These are phyloP conservation scores for Pherbina coryleti DNA, from an alignment of 2,888 invertebrate genomes.

Conservation along the genomic window DNA sequence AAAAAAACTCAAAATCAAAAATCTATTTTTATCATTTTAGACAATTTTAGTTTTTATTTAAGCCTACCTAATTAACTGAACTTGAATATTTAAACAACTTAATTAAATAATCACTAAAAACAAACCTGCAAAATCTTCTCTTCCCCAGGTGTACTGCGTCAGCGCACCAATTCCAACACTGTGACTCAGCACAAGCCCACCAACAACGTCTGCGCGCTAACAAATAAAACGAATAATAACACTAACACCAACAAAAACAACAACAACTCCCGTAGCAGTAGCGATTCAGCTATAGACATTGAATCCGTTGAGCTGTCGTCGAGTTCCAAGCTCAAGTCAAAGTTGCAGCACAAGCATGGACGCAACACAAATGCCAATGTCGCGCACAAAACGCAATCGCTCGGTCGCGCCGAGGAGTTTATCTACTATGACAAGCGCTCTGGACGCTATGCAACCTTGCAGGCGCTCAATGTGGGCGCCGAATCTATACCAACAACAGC, in stretches of 20 bases:
- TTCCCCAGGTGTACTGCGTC: slow-evolving; percentile 45
- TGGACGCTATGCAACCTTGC: slow-evolving; percentile 49
- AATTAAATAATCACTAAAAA: neutral
- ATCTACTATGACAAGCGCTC: slow-evolving; percentile 50
- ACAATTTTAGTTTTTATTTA: no score
- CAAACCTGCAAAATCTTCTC: neutral
- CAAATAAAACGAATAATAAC: slow-evolving; percentile 42
- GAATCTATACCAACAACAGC: neutral
- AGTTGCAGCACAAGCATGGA: neutral
- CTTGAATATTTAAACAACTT: neutral
- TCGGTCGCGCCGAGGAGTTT: slow-evolving; percentile 44
- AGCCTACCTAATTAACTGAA: neutral
- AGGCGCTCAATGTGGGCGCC: slow-evolving; percentile 4
- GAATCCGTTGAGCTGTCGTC: slow-evolving; percentile 54
- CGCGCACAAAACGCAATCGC: neutral
- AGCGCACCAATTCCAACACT: slow-evolving; percentile 51
- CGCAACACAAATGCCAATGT: neutral
- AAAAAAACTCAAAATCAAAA: no score
- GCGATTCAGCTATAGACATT: slow-evolving; percentile 63
- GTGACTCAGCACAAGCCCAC: slow-evolving; percentile 30
- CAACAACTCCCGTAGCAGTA: slow-evolving; percentile 51
- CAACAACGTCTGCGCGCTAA: neutral
- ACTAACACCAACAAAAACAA: slow-evolving; percentile 11
- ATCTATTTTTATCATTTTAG: no score
- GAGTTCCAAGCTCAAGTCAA: slow-evolving; percentile 42